These are phyloP conservation scores for Empidonax traillii DNA, from an alignment of 2,113 vertebrate genomes.

Conservation along the genomic window DNA sequence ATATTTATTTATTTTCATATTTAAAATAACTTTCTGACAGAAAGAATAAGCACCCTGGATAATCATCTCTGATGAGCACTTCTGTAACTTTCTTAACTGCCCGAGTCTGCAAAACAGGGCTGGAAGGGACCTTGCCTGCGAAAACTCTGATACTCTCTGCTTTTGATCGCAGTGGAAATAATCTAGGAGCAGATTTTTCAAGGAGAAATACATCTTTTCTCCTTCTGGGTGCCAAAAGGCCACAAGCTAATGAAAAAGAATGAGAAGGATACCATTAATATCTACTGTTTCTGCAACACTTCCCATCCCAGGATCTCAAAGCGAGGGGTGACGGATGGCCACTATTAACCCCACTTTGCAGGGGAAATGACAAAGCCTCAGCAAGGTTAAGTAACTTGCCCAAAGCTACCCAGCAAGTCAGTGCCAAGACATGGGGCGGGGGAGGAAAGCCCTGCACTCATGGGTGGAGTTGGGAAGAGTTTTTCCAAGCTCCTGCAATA, in stretches of 20 bases:
- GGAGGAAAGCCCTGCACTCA: background rate
- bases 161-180: slow-evolving; percentile 47
- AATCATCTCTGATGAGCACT: background rate
- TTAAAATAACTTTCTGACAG: background rate
- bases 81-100: slow-evolving; percentile 13
- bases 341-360: slow-evolving; percentile 52
- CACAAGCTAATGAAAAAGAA: slow-evolving; percentile 49
- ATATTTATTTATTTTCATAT: background rate
- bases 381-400: slow-evolving; percentile 46
- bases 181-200: slow-evolving; percentile 21
- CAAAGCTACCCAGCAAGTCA: background rate
- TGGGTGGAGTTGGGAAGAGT: background rate
- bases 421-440: background rate
- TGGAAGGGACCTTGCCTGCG: background rate
- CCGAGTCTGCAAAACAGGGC: background rate
- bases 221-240: slow-evolving; percentile 43
- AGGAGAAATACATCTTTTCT: slow-evolving; percentile 34
- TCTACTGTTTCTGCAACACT: slow-evolving; percentile 1
- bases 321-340: background rate
- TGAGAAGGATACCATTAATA: slow-evolving; percentile 7
- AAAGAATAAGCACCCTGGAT: background rate
- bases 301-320: slow-evolving; percentile 36
- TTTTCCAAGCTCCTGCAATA: background rate
- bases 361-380: slow-evolving; percentile 5
- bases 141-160: background rate